Evolutionary conservation across 2,113 vertebrate species (phyloP).

Genomic region (Phycodurus eques): DNA sequence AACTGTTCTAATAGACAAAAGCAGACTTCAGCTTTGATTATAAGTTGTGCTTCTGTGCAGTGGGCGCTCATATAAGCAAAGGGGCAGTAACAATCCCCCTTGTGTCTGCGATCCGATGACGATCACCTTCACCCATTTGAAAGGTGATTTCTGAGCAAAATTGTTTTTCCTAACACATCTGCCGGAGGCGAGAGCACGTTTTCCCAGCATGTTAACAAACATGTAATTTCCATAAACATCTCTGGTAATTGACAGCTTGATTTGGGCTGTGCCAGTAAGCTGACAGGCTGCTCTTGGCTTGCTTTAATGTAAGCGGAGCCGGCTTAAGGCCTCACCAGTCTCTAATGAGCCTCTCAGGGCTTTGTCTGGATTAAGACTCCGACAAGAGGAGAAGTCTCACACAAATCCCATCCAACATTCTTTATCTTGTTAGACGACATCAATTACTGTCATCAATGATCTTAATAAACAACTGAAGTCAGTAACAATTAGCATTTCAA

Average conservation of each 20-base stretch:
- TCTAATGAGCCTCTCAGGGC: conserved; percentile 71
- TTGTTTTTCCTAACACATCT: conserved; percentile 77
- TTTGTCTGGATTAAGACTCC: conserved; percentile 69
- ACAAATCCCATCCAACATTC: conserved; percentile 49
- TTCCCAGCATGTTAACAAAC: conserved; percentile 81
- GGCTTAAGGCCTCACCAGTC: conserved; percentile 68
- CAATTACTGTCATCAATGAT: conserved; percentile 20
- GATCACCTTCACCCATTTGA: conserved; percentile 71
- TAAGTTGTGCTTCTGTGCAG: conserved; percentile 37
- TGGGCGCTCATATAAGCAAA: conserved; percentile 71
- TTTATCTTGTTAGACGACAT: conserved; percentile 59
- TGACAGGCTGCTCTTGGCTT: conserved; percentile 69
- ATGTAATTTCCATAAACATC: conserved; percentile 81
- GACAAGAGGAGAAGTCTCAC: conserved; percentile 56
- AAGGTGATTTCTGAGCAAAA: conserved; percentile 77
- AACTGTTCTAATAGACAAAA: conserved; percentile 55
- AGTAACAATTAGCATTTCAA: neutral
- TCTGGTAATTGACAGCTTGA: conserved; percentile 79
- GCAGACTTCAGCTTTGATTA: conserved; percentile 50
- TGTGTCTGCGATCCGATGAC: conserved; percentile 70
- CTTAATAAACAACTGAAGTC: neutral
- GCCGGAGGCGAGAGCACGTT: conserved; percentile 78
- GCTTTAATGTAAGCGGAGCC: conserved; percentile 64
- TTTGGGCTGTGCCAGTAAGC: conserved; percentile 72
- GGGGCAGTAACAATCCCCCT: conserved; percentile 69